Base-by-base conservation (phyloP, 2,888 invertebrate species). In the Cataglyphis rosenhaueri region DNA sequence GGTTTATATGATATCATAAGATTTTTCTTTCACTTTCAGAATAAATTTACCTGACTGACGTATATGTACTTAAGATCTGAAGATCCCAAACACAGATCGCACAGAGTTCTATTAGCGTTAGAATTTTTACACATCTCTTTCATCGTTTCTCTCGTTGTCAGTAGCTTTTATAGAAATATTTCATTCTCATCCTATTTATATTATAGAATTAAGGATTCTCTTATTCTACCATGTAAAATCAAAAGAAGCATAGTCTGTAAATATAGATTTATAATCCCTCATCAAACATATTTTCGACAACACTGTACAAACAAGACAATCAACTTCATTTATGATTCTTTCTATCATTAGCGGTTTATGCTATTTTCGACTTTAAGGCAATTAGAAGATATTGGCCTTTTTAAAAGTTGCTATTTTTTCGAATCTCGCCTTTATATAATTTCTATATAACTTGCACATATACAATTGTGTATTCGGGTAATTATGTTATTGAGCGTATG, bases 21-120 rank as follows among this genome's bases (percentile, higher is more conserved):
- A 62, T 21, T 61, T 82, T 52, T 8, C 84, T 83, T 86, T 86
- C 65, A 71, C 65, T 87, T 84, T 86, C 86, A 87, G 87, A 83
- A 87, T 73, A 48, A 25, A 59, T 70, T 41, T 57, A 68, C 32
- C 44, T 8, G 66, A 78, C 35, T 59, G 62, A 48, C 12, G 32
- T 48, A 66, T 10, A 41, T 68, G 78, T 59, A 78, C 41, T 66
- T 68, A 78, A 76, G 38, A 52, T 5, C 18, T 32, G 35, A 6
- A 29, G 18, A 29, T 44, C n/a, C 55, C 38, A 41, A 32, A 9
- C 6, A 12, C 38, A 44, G n/a, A 68, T 35, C 41, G n/a, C 52
- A 52, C 18, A 44, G n/a, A 66, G 32, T 66, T 57, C n/a, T 57
- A 66, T 41, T 15, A 41, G 32, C 18, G 8, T 44, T 61, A 78